Evolutionary conservation across 2,888 invertebrate genomes (phyloP).

Genomic region (Cacoxenus indagator): DNA sequence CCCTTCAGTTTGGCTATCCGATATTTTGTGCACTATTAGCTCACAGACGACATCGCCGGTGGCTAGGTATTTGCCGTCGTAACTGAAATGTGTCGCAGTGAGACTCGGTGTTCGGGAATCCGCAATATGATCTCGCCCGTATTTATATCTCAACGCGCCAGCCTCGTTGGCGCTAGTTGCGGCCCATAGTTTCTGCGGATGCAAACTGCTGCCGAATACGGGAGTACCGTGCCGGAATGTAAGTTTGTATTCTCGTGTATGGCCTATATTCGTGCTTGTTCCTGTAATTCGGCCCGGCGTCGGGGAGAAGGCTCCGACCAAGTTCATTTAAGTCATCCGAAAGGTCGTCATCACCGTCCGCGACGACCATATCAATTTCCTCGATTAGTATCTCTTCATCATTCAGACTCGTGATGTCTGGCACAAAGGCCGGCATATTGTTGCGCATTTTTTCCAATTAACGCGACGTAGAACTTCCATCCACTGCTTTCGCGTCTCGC

Average conservation of each 20-base stretch:
- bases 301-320: slow-evolving; percentile 54
- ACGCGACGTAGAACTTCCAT: no score
- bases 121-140: slow-evolving; percentile 78
- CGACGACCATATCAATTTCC: slow-evolving; percentile 53
- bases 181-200: slow-evolving; percentile 78
- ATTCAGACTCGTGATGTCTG: slow-evolving; percentile 58
- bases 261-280: slow-evolving; percentile 64
- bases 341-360: slow-evolving; percentile 40
- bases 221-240: slow-evolving; percentile 79
- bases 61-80: slow-evolving; percentile 84
- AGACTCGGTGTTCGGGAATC: slow-evolving; percentile 85
- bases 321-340: slow-evolving; percentile 51
- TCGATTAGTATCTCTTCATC: slow-evolving; percentile 48
- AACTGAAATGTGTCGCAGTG: slow-evolving; percentile 84
- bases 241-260: slow-evolving; percentile 74
- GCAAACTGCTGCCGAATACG: slow-evolving; percentile 80
- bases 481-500: no score
- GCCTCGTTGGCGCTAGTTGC: slow-evolving; percentile 96
- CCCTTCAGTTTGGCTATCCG: slow-evolving; percentile 51
- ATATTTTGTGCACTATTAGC: slow-evolving; percentile 59
- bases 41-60: slow-evolving; percentile 91
- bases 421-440: slow-evolving; percentile 68
- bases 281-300: slow-evolving; percentile 55
- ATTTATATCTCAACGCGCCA: slow-evolving; percentile 84
- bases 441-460: slow-evolving; percentile 64